These are phyloP conservation scores for Menidia menidia DNA, from an alignment of 2,797 vertebrate genomes.

Conservation along the genomic window DNA sequence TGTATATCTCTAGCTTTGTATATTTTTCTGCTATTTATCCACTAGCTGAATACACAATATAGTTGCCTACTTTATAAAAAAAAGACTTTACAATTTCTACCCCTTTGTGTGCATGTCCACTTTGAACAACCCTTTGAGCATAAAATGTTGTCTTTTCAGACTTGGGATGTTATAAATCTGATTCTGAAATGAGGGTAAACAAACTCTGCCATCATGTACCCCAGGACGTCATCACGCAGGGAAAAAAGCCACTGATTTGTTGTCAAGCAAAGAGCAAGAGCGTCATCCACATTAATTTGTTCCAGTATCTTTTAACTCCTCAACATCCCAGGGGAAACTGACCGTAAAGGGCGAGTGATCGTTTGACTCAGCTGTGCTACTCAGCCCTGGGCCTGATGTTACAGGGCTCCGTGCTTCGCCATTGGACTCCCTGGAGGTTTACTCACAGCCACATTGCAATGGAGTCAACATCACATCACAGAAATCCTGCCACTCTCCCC, in stretches of 20 bases:
- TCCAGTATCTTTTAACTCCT: constrained; percentile 36
- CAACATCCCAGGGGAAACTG: constrained; percentile 40
- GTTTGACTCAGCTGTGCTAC: constrained; percentile 53
- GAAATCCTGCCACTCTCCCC: constrained; percentile 16
- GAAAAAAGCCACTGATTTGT: constrained; percentile 2
- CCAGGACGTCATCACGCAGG: constrained; percentile 1
- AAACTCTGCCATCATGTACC: constrained; percentile 6
- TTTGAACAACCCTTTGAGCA: background rate
- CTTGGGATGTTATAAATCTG: background rate
- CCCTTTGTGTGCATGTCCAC: background rate
- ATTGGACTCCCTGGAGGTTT: constrained; percentile 45
- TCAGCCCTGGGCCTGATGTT: constrained; percentile 56
- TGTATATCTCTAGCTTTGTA: too few relatives aligned
- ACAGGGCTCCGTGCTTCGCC: constrained; percentile 17
- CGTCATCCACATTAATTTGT: constrained; percentile 40
- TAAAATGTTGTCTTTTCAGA: background rate
- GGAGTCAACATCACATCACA: constrained; percentile 65
- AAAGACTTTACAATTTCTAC: too few relatives aligned
- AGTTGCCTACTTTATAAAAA: background rate
- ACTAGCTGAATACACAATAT: too few relatives aligned
- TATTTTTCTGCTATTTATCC: too few relatives aligned
- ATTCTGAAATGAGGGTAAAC: background rate
- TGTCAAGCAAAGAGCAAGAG: constrained; percentile 33
- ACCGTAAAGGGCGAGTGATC: constrained; percentile 35
- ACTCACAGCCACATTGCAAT: constrained; percentile 53